A percentile compares a stretch with the other conserved stretches of the same genome.
These are phyloP conservation scores for Acleris laterana DNA, from an alignment of 2,888 invertebrate species.

Conservation along the genomic window DNA sequence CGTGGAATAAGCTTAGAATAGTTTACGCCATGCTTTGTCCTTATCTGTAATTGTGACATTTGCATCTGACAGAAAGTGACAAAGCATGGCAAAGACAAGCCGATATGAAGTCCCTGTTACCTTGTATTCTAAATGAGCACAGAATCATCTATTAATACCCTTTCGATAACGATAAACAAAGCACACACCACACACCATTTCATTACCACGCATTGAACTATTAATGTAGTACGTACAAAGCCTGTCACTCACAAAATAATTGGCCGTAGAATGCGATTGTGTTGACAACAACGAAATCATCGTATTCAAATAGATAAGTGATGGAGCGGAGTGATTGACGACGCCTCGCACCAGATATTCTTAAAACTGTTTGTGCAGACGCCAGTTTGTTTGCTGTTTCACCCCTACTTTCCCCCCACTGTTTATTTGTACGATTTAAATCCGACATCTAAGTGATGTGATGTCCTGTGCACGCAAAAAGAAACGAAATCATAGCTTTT, in stretches of 20 bases:
- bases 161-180: too few species aligned
- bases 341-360: constrained; percentile 47
- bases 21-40: too few species aligned
- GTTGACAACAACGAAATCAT: constrained; percentile 15
- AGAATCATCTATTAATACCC: too few species aligned
- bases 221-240: constrained; percentile 9
- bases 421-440: constrained; percentile 34
- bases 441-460: constrained; percentile 37
- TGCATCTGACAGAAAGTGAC: too few species aligned
- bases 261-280: constrained; percentile 12
- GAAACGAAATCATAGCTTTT: constrained; percentile 22
- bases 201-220: not conserved
- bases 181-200: too few species aligned
- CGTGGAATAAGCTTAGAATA: too few species aligned
- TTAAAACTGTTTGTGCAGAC: constrained; percentile 52
- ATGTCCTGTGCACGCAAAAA: constrained; percentile 23
- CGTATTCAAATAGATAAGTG: constrained; percentile 38
- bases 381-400: constrained; percentile 34
- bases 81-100: too few species aligned
- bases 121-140: too few species aligned
- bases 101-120: too few species aligned
- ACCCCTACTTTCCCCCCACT: constrained; percentile 23
- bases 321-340: constrained; percentile 53
- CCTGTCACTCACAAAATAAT: constrained; percentile 20
- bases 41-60: too few species aligned